A percentile compares a stretch with the other conserved stretches of the same genome.
Conservation (phyloP, 1,140 invertebrate genomes). For the Babylonia areolata region DNA sequence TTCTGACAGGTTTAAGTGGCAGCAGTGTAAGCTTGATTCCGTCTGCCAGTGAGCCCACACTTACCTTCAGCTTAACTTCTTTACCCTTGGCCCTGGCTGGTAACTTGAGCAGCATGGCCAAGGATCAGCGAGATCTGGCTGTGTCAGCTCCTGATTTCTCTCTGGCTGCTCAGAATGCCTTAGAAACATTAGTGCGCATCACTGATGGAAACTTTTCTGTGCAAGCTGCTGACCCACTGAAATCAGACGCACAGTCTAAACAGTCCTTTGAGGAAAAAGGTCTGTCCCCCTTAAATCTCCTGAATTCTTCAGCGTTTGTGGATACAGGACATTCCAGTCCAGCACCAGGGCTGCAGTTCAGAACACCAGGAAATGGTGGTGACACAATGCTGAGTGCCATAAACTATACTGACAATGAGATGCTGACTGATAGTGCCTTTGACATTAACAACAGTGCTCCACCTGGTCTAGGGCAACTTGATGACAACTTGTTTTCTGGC, state of each 20-base stretch:
- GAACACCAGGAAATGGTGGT: conserved; percentile 61
- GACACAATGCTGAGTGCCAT: conserved; percentile 77
- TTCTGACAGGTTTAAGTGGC: conserved; percentile 21
- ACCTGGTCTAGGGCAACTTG: conserved; percentile 66
- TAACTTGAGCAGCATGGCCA: conserved; percentile 36
- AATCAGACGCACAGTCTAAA: conserved; percentile 26
- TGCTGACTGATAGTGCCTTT: conserved; percentile 74
- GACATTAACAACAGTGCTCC: conserved; percentile 65
- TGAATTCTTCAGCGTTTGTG: conserved; percentile 63
- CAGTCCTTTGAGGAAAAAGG: conserved; percentile 60
- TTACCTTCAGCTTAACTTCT: conserved; percentile 28
- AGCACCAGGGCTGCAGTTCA: conserved; percentile 59
- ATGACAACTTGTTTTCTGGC: conserved; percentile 71
- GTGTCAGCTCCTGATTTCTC: conserved; percentile 28
- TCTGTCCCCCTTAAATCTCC: conserved; percentile 66
- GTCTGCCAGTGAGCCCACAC: conserved; percentile 14
- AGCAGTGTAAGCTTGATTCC: conserved; percentile 19
- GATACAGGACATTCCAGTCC: conserved; percentile 70
- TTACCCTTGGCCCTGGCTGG: conserved; percentile 27
- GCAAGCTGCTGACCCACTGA: conserved; percentile 40
- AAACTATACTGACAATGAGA: conserved; percentile 74
- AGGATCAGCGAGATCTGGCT: conserved; percentile 36
- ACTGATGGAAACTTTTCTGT: conserved; percentile 43
- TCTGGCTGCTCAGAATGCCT: conserved; percentile 32
- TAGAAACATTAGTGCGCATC: conserved; percentile 39